Conservation (phyloP, 2,113 vertebrate species). For the Podarcis raffonei region DNA sequence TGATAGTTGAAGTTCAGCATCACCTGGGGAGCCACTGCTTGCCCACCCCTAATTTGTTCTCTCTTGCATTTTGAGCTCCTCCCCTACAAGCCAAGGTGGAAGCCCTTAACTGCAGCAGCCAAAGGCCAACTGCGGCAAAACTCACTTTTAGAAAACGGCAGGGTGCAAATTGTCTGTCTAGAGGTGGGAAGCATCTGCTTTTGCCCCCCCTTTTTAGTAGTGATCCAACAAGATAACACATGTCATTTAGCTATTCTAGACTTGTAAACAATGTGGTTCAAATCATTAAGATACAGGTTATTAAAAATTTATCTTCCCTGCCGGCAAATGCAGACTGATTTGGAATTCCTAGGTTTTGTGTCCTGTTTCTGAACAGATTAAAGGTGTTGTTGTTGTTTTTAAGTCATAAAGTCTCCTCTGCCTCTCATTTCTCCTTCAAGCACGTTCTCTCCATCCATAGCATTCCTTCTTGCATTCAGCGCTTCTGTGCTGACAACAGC, state of each 20-base stretch:
- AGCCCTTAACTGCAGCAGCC: no score
- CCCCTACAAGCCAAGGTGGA: neutral
- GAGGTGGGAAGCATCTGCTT: neutral
- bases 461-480: neutral
- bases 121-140: neutral
- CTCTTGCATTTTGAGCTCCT: no score
- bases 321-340: neutral
- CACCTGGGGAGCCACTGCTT: no score
- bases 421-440: neutral
- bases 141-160: neutral
- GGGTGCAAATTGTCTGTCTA: neutral
- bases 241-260: neutral
- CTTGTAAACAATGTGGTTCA: neutral
- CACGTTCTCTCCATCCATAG: neutral
- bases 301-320: slow-evolving; percentile 20
- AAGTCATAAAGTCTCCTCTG: neutral
- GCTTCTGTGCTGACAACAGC: neutral
- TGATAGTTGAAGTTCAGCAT: no score
- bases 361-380: neutral
- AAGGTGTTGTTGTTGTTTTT: neutral
- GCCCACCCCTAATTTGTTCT: no score
- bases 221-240: no score
- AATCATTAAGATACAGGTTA: neutral
- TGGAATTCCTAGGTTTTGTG: neutral
- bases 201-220: neutral